Percentiles rank a stretch among this genome's conserved stretches.
Conservation (phyloP, 2,888 invertebrate genomes). For the Andrena camellia region DNA sequence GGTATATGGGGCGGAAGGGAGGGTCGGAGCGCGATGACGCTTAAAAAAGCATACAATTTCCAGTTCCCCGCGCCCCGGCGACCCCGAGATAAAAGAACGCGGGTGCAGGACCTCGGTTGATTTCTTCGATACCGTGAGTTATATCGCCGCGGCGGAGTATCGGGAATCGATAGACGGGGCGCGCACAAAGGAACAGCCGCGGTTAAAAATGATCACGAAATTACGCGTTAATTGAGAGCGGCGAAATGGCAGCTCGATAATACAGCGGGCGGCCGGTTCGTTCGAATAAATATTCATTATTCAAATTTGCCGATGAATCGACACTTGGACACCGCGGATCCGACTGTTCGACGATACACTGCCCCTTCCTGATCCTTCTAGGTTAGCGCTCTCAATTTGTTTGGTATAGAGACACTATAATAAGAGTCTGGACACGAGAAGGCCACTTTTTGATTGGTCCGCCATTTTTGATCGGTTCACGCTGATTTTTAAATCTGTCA, state of each 20-base stretch:
- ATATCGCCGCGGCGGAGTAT: neutral
- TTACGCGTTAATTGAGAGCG: slow-evolving; percentile 23
- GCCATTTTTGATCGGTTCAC: no score
- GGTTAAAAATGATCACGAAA: slow-evolving; percentile 8
- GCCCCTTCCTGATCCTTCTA: no score
- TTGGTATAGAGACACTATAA: no score
- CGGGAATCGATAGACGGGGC: slow-evolving; percentile 9
- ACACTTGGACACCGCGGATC: slow-evolving; percentile 3
- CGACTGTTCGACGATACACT: slow-evolving; percentile 22
- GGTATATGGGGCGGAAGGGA: slow-evolving; percentile 26
- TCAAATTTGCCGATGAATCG: slow-evolving; percentile 22
- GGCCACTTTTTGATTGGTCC: no score
- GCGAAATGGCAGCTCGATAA: neutral
- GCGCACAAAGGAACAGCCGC: neutral
- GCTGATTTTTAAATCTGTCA: no score
- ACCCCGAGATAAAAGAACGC: slow-evolving; percentile 1
- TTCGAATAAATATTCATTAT: slow-evolving; percentile 40
- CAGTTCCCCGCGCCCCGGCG: slow-evolving; percentile 67
- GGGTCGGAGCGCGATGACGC: slow-evolving; percentile 47
- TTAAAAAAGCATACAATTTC: slow-evolving; percentile 74
- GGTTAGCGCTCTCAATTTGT: neutral
- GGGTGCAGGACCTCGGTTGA: slow-evolving; percentile 41
- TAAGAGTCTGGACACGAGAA: no score
- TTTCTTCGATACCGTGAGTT: slow-evolving; percentile 32
- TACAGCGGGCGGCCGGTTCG: neutral